Base-by-base conservation (phyloP, 1,140 invertebrate genomes). In the Leptopilina clavipes region DNA sequence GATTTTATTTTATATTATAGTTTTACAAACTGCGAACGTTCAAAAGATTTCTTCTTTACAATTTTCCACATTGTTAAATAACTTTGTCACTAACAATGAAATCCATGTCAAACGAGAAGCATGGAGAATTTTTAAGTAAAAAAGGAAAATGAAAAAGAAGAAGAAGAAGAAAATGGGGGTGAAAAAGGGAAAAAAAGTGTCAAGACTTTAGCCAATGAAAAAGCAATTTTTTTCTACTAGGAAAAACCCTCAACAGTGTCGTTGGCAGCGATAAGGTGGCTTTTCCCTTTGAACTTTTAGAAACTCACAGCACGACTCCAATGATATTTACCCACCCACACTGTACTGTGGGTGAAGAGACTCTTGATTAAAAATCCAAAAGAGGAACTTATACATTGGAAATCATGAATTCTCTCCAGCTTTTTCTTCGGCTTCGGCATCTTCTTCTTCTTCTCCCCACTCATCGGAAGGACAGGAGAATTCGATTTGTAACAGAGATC, bases 401-500 rank as follows among this genome's bases (percentile, higher is more conserved):
- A 31, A 65, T 37, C 59, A 65, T 65, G 59, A 65, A 65, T 65
- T 65, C 59, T 65, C 59, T 65, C 59, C 59, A 65, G 22, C 22
- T 59, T 31, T 31, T 31, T 59, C 14, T 59, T 59, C 22, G 25
- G 12, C 56, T 19, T 59, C 14, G n/a, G 25, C 25, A 37, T 31
- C 59, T 12, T 77, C 71, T 52, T 40, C 70, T 72, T 70, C 75
- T 75, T 45, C 70, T 40, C 37, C 37, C 37, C 37, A 40, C 45
- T 12, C 1, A 44, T 17, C 17, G 37, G 48, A 31, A 56, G 12
- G 73, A 74, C 19, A 14, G 73, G 73, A 70, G 76, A 77, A 76
- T 75, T 81, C 73, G 73, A 79, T 81, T 72, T 70, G 73, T 52
- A 54, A 74, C 52, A 70, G 73, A 79, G 74, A 81, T 81, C 56